These are phyloP conservation scores for Stenichneumon culpator DNA, from an alignment of 2,888 invertebrate species.

Conservation along the genomic window DNA sequence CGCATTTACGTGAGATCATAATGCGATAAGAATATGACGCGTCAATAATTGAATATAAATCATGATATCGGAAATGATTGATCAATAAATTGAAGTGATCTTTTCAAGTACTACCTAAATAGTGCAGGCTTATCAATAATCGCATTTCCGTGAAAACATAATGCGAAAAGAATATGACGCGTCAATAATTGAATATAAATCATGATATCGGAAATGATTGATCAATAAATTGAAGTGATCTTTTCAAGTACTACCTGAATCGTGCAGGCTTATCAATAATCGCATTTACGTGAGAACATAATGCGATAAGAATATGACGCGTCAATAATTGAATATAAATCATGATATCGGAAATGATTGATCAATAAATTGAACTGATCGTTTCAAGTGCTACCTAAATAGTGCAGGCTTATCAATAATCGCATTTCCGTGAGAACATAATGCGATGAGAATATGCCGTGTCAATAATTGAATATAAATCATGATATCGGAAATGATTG, in stretches of 20 bases:
- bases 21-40: too few relatives aligned
- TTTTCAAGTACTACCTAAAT: background rate
- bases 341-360: background rate
- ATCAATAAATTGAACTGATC: background rate
- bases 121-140: background rate
- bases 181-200: too few relatives aligned
- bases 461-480: background rate
- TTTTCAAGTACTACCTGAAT: background rate
- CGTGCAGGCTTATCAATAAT: background rate
- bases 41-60: background rate
- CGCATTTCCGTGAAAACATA: too few relatives aligned
- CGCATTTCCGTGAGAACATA: too few relatives aligned
- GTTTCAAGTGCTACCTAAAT: too few relatives aligned
- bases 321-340: background rate
- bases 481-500: background rate
- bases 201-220: too few relatives aligned
- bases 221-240: background rate
- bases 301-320: too few relatives aligned
- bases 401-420: conserved; percentile 3
- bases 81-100: background rate
- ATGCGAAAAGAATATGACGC: too few relatives aligned
- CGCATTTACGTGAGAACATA: too few relatives aligned
- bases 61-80: background rate
- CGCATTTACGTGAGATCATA: too few relatives aligned
- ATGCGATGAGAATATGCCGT: too few relatives aligned